A percentile compares a stretch with the other conserved stretches of the same genome.
These are phyloP conservation scores for Diachasmimorpha longicaudata DNA, from an alignment of 1,140 invertebrate genomes.

Conservation along the genomic window DNA sequence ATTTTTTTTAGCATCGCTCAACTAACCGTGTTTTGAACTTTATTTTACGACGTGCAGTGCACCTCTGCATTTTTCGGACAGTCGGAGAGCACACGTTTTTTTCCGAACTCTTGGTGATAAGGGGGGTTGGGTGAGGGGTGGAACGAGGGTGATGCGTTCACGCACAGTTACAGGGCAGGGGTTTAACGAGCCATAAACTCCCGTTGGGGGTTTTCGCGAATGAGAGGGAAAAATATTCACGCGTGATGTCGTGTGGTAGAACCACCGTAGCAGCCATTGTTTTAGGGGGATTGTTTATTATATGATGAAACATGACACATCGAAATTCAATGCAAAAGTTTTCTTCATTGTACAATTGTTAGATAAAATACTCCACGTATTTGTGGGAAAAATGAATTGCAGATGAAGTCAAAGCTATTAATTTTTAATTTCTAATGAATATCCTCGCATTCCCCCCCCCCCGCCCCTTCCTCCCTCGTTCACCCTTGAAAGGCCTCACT, in stretches of 20 bases:
- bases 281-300: no score
- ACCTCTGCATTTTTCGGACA: background rate
- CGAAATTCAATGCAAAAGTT: no score
- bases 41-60: background rate
- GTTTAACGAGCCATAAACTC: conserved; percentile 23
- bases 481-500: no score
- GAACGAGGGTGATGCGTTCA: background rate
- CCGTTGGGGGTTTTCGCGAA: background rate
- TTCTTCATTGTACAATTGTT: no score
- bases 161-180: background rate
- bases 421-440: no score
- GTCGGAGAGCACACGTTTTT: background rate
- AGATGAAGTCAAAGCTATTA: no score
- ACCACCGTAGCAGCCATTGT: no score
- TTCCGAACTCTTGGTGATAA: background rate
- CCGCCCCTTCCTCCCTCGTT: no score
- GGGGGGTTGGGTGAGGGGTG: background rate
- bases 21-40: conserved; percentile 4
- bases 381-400: no score
- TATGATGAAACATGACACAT: no score
- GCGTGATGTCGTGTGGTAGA: background rate
- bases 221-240: background rate
- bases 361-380: no score
- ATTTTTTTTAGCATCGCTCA: background rate
- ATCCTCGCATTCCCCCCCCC: no score